phyloP scores from a whole-genome alignment of 2,797 vertebrate genomes.

The Pangasius mekongensis region DNA sequence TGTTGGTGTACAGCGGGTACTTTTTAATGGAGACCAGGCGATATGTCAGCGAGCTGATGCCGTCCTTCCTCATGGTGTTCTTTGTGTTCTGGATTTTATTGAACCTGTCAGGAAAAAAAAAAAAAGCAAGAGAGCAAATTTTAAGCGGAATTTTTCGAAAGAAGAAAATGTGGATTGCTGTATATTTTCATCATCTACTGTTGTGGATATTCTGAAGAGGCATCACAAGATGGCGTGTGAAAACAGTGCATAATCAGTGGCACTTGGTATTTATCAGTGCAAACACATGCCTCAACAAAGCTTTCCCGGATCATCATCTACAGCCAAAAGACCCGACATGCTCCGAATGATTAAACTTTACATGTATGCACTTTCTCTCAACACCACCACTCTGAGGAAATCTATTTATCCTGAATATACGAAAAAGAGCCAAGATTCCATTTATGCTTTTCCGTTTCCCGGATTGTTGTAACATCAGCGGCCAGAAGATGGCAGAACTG shows the following conservation, averaged over 20 bases:
- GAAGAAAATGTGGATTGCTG: neutral
- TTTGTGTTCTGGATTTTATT: constrained; percentile 99
- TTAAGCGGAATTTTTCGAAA: constrained; percentile 12
- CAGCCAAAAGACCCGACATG: neutral
- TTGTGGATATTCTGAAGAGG: neutral
- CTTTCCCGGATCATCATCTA: neutral
- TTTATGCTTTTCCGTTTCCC: neutral
- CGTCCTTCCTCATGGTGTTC: constrained; percentile 96
- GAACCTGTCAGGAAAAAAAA: constrained; percentile 78
- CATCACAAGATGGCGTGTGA: neutral
- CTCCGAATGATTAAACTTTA: neutral
- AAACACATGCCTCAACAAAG: neutral
- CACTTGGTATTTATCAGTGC: neutral
- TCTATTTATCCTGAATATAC: neutral
- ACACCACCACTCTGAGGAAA: neutral
- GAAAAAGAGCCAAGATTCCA: neutral
- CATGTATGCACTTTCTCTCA: neutral
- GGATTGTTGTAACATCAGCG: constrained; percentile 17
- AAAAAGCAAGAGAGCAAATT: constrained; percentile 34
- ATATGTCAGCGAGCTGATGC: constrained; percentile 94
- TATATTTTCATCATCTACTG: neutral
- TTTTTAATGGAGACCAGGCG: constrained; percentile 85
- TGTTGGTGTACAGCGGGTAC: constrained; percentile 93
- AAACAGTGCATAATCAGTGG: neutral
- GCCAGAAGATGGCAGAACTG: constrained; percentile 50